Base-by-base conservation (phyloP, 2,113 vertebrate species). In the Gopherus flavomarginatus region DNA sequence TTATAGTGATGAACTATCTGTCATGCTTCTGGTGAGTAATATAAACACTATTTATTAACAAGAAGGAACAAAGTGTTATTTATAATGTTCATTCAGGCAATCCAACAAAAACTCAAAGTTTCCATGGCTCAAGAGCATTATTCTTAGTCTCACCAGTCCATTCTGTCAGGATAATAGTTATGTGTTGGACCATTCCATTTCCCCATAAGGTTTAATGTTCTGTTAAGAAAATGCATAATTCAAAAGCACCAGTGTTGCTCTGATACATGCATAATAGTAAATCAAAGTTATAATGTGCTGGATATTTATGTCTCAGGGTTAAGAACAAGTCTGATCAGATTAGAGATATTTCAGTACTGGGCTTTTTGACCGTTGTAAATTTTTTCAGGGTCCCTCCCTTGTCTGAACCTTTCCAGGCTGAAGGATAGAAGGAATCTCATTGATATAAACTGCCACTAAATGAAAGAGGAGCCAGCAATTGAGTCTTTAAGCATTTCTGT, bases 1-100 rank as follows among this genome's bases (percentile, higher is more conserved):
- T 94, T 72, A 49, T 85, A 65, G 86, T 96, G 96, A 75, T 93
- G 81, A 96, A 88, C 93, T 95, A 98, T 97, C 94, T 97, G 90
- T 97, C 96, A 97, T 59, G 83, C 95, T 97, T 97, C 96, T 81
- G 5, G 89, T 86, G 95, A 97, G 89, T 95, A 97, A 97, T 72
- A 94, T 96, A 97, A 98, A 96, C 93, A 94, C 87, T 89, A 93
- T 95, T 97, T 97, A 96, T 97, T 97, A 97, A 96, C 2, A 0
- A 95, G 96, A 95, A 93, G 96, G 95, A 98, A 98, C 96, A 93
- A 97, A 95, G 92, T 95, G 93, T 96, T 96, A 96, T 97, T 98
- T 97, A 96, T 97, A 87, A 90, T 96, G 96, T 52, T 92, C 93
- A 92, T 92, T 96, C 65, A 97, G 82, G 94, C 95, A 97, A 96